Evolutionary conservation across 2,797 vertebrate genomes (phyloP), one percentile per base, ranked within the genome.

Genomic region (Rhabdophis nuchalis): DNA sequence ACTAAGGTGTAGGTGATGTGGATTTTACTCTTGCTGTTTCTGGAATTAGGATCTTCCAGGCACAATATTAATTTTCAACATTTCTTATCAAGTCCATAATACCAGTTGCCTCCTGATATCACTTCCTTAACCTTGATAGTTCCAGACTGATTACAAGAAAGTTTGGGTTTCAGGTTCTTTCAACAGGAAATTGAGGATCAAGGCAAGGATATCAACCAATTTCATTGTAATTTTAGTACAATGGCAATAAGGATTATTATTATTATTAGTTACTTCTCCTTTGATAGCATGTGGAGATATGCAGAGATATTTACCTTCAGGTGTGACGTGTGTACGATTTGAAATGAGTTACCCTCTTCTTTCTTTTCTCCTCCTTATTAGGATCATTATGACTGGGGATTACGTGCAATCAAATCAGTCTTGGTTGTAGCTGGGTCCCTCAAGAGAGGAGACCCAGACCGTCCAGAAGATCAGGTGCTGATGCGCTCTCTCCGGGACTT

Each of bases 371-470:
- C 2, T 1, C 25, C 6, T 1, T 0, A 0, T 0, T 56, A 98
- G 98, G 98, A 98, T 93, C 99, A 99, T 97, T 99, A 99, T 0
- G 99, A 99, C 97, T 99, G 99, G 99, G 99, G 99, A 3, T 97
- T 99, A 58, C 95, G 99, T 61, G 99, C 99, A 87, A 99, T 99
- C 95, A 99, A 99, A 96, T 99, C 99, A 0, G 99, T 99, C 12
- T 97, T 99, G 58, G 98, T 99, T 93, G 98, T 99, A 1, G 99
- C 99, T 0, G 99, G 99, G 0, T 98, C 99, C 18, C 97, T 99
- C 86, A 99, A 99, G 93, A 97, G 99, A 90, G 98, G 97, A 0
- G 99, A 99, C 95, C 98, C 98, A 0, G 97, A 95, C 25, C 97
- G 98, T 11, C 98, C 98, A 0, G 99, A 99, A 95, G 99, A 99